Percentiles rank a stretch among this genome's conserved stretches.
These are phyloP conservation scores for Philotrypesis tridentata DNA, from an alignment of 1,140 invertebrate species.

Conservation along the genomic window DNA sequence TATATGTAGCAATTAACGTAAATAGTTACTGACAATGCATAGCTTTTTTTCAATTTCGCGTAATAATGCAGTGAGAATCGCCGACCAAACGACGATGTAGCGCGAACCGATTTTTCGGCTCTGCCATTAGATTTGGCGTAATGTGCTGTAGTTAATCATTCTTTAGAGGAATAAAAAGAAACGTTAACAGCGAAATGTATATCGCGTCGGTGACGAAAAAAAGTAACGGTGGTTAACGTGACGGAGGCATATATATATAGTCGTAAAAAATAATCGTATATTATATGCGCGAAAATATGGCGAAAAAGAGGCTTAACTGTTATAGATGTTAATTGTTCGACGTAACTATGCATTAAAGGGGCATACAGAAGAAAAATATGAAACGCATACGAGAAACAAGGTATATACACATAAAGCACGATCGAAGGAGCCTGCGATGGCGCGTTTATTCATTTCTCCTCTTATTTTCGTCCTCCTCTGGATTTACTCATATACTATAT, in stretches of 20 bases:
- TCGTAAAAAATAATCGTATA: constrained; percentile 6
- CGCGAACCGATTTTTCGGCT: constrained; percentile 34
- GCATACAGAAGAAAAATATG: constrained; percentile 6
- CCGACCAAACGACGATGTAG: neutral
- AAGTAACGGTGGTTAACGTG: neutral
- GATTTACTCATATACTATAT: neutral
- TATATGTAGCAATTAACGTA: neutral
- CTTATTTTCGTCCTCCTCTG: too few species aligned
- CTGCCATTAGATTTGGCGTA: constrained; percentile 33
- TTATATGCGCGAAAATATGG: constrained; percentile 8
- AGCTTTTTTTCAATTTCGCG: constrained; percentile 44
- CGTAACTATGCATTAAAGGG: constrained; percentile 47
- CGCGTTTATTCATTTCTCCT: neutral
- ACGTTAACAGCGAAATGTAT: neutral
- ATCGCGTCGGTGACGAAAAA: neutral
- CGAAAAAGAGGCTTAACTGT: constrained; percentile 46
- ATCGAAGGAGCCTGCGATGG: constrained; percentile 39
- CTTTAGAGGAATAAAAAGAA: neutral
- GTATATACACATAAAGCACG: neutral
- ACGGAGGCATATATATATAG: neutral
- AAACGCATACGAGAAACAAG: too few species aligned
- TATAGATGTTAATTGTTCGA: constrained; percentile 52
- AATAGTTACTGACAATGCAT: constrained; percentile 31
- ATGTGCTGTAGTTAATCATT: constrained; percentile 37
- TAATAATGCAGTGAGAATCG: neutral